A percentile compares a stretch with the other conserved stretches of the same genome.
Conservation (phyloP, 2,888 invertebrate genomes). For the Allygus modestus region DNA sequence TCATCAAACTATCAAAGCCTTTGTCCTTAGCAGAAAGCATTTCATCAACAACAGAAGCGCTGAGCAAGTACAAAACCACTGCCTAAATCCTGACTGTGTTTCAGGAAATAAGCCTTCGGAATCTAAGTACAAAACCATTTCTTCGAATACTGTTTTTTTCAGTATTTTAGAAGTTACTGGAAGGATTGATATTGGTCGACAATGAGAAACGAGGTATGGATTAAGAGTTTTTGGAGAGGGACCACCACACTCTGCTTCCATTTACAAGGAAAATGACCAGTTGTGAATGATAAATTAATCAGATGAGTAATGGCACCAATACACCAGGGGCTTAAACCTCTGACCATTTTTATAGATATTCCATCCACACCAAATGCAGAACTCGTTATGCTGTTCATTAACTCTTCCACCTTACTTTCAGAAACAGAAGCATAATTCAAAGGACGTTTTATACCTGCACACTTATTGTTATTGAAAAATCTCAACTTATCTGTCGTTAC, state of each 20-base stretch:
- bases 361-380: not conserved
- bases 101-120: too few relatives aligned
- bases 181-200: not conserved
- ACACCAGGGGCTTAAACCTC: constrained; percentile 8
- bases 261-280: not conserved
- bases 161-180: too few relatives aligned
- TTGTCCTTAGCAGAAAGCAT: too few relatives aligned
- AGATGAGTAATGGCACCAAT: not conserved
- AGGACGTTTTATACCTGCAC: not conserved
- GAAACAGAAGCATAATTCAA: not conserved
- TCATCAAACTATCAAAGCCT: too few relatives aligned
- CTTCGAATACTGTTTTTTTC: too few relatives aligned
- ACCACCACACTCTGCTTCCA: not conserved
- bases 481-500: too few relatives aligned
- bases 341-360: constrained; percentile 18
- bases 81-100: too few relatives aligned
- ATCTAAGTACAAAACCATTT: too few relatives aligned
- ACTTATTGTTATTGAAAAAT: too few relatives aligned
- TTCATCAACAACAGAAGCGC: too few relatives aligned
- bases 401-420: not conserved
- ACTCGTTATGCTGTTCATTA: not conserved
- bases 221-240: not conserved
- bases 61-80: too few relatives aligned
- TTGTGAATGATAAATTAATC: not conserved
- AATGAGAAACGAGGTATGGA: not conserved